A percentile compares a stretch with the other conserved stretches of the same genome.
phyloP scores from a whole-genome alignment of 2,797 vertebrate genomes.

The Cercopithecus diana region DNA sequence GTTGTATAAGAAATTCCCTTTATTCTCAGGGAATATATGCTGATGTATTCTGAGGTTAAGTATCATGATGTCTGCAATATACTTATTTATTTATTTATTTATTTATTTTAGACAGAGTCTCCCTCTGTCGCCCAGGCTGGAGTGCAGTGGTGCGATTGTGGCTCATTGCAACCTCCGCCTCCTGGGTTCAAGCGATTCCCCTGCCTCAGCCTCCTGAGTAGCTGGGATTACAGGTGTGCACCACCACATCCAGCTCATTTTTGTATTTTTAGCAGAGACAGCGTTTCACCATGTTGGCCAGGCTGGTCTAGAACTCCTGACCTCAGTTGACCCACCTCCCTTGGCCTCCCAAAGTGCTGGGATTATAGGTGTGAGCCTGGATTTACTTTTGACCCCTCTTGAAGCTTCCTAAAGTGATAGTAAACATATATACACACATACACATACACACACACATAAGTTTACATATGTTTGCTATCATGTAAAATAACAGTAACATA shows the following conservation, averaged over 20 bases:
- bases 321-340: background rate
- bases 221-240: background rate
- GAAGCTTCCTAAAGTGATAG: background rate
- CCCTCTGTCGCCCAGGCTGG: background rate
- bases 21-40: background rate
- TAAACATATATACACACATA: background rate
- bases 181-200: background rate
- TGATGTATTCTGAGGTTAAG: background rate
- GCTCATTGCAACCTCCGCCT: background rate
- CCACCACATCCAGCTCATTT: background rate
- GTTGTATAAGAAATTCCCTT: background rate
- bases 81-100: background rate
- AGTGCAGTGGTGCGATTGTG: background rate
- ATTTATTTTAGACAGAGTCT: background rate
- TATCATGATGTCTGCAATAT: background rate
- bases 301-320: background rate
- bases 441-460: background rate
- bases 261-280: background rate
- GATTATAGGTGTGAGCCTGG: background rate
- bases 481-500: background rate
- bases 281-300: background rate
- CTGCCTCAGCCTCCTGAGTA: background rate
- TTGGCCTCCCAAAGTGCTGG: background rate
- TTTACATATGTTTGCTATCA: background rate
- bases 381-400: constrained; percentile 10